A percentile compares a stretch with the other conserved stretches of the same genome.
Conservation (phyloP, 2,113 vertebrate genomes). For the Phodopus roborovskii region DNA sequence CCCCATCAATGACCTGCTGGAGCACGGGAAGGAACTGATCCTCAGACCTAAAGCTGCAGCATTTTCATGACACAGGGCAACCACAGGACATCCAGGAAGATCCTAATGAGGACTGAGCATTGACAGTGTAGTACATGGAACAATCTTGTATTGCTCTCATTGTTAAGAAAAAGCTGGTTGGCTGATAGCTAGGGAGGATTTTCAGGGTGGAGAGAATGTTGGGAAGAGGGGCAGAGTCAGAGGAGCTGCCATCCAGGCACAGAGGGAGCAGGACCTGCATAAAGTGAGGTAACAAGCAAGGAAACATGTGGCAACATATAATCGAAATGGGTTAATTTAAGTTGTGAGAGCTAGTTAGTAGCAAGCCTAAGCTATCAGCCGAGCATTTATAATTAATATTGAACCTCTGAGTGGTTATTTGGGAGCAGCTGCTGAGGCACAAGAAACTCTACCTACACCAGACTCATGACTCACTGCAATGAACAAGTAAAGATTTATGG, state of each 20-base stretch:
- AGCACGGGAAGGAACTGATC: not conserved
- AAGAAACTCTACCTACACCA: not conserved
- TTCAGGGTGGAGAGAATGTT: not conserved
- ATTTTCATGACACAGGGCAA: not conserved
- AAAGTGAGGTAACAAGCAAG: not conserved
- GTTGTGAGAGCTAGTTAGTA: not conserved
- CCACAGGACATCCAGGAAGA: not conserved
- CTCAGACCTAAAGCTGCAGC: not conserved
- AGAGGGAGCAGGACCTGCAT: not conserved
- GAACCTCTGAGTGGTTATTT: not conserved
- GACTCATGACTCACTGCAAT: not conserved
- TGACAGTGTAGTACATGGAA: not conserved
- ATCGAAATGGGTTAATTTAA: not conserved
- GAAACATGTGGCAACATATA: not conserved
- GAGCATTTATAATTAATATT: not conserved
- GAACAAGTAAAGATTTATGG: not conserved
- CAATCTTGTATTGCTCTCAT: too few relatives aligned
- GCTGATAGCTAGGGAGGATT: too few relatives aligned
- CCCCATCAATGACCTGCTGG: not conserved
- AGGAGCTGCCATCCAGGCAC: not conserved
- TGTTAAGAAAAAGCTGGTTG: too few relatives aligned
- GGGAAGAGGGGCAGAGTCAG: not conserved
- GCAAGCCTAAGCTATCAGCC: not conserved
- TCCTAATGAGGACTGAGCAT: not conserved
- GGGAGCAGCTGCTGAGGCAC: too few relatives aligned